phyloP scores from a whole-genome alignment of 2,113 vertebrate genomes.

The Triplophysa siluroides region DNA sequence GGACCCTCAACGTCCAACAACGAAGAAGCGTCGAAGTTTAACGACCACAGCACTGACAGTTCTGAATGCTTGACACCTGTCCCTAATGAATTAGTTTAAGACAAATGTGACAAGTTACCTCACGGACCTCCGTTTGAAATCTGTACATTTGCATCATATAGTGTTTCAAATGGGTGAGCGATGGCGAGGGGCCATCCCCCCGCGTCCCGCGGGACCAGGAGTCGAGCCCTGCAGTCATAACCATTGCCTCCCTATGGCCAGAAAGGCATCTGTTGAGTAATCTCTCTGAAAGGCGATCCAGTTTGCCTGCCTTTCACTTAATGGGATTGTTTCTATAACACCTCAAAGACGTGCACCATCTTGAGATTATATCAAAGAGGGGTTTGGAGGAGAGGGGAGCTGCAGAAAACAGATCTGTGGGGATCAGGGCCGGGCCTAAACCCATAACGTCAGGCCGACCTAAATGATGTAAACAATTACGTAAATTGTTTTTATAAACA shows the following conservation, averaged over 20 bases:
- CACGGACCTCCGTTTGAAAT: slow-evolving; percentile 1
- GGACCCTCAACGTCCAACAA: neutral
- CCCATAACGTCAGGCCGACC: slow-evolving; percentile 3
- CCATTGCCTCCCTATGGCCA: slow-evolving; percentile 52
- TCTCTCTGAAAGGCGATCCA: slow-evolving; percentile 69
- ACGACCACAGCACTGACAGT: neutral
- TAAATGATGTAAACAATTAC: slow-evolving; percentile 3
- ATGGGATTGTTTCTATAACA: slow-evolving; percentile 67
- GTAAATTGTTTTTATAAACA: neutral
- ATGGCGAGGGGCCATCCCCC: slow-evolving; percentile 42
- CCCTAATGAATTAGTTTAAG: slow-evolving; percentile 40
- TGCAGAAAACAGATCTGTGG: neutral
- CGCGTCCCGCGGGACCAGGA: slow-evolving; percentile 45
- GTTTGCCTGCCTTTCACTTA: slow-evolving; percentile 58
- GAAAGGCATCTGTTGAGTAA: slow-evolving; percentile 69
- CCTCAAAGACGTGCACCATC: slow-evolving; percentile 59
- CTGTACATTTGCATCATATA: slow-evolving; percentile 35
- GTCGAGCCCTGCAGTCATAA: slow-evolving; percentile 59
- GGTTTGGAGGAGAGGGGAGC: slow-evolving; percentile 33
- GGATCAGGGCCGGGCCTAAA: slow-evolving; percentile 6
- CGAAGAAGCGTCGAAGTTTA: slow-evolving; percentile 8
- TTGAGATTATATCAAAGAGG: slow-evolving; percentile 56
- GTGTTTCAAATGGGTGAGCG: slow-evolving; percentile 38
- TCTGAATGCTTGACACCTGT: slow-evolving; percentile 38
- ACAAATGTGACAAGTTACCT: slow-evolving; percentile 21